A percentile compares a stretch with the other conserved stretches of the same genome.
phyloP scores from a whole-genome alignment of 2,797 vertebrate species.

The Neoniphon sammara region DNA sequence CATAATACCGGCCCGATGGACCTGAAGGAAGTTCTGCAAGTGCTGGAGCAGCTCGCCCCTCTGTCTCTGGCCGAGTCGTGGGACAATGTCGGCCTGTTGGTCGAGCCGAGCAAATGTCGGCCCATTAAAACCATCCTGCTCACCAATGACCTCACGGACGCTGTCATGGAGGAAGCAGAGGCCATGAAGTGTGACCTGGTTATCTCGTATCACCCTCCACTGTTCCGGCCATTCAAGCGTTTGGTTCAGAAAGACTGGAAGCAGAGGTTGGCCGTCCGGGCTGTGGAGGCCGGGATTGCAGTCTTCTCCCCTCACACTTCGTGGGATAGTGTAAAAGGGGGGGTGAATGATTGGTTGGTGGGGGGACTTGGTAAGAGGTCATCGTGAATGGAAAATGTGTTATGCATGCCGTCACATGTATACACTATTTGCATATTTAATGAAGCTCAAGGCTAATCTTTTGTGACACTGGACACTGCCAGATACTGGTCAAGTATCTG shows the following conservation, averaged over 20 bases:
- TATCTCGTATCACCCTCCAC: conserved; percentile 93
- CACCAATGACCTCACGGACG: conserved; percentile 91
- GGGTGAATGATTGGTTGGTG: conserved; percentile 92
- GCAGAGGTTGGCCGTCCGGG: conserved; percentile 88
- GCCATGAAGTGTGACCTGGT: conserved; percentile 85
- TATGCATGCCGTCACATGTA: not conserved
- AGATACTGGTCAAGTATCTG: conserved; percentile 10
- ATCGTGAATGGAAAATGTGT: conserved; percentile 37
- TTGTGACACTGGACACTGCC: conserved; percentile 21
- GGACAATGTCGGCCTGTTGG: conserved; percentile 95
- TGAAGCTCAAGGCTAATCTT: conserved; percentile 22
- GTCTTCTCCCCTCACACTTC: conserved; percentile 97
- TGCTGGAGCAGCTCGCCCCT: conserved; percentile 89
- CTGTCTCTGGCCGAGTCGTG: conserved; percentile 92
- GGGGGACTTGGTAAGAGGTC: conserved; percentile 89
- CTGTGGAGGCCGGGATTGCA: conserved; percentile 88
- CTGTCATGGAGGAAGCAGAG: conserved; percentile 91
- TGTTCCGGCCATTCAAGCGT: conserved; percentile 89
- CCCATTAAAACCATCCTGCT: conserved; percentile 87
- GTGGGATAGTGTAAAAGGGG: conserved; percentile 88
- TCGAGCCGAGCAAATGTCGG: conserved; percentile 89
- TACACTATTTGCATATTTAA: conserved; percentile 46
- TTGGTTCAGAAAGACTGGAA: conserved; percentile 92
- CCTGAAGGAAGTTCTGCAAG: conserved; percentile 83
- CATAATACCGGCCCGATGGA: conserved; percentile 78